phyloP scores from a whole-genome alignment of 2,797 vertebrate genomes.

The Halcyon smyrnensis region DNA sequence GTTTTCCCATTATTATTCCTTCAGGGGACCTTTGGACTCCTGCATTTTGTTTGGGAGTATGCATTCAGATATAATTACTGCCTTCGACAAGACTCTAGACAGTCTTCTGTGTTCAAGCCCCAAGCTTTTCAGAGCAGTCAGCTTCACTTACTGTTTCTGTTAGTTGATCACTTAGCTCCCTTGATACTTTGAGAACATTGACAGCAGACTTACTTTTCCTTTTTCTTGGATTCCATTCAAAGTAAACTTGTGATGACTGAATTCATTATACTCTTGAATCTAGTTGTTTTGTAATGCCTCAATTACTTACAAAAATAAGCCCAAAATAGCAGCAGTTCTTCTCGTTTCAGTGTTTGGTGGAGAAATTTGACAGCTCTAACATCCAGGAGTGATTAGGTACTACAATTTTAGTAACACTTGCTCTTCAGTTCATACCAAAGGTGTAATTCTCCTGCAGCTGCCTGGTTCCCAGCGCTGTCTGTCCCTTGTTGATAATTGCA shows the following conservation, averaged over 20 bases:
- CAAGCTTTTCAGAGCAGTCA: not conserved
- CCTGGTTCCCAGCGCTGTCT: not conserved
- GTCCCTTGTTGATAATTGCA: not conserved
- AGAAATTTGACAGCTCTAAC: not conserved
- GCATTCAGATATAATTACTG: not conserved
- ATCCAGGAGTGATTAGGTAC: not conserved
- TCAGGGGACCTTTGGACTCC: not conserved
- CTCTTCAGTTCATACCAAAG: not conserved
- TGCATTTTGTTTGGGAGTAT: not conserved
- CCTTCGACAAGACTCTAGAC: not conserved
- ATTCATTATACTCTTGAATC: not conserved
- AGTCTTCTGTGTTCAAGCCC: not conserved
- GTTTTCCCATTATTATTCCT: not conserved
- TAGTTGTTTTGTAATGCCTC: not conserved
- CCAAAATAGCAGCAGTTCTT: not conserved
- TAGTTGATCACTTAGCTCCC: not conserved
- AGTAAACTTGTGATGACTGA: not conserved
- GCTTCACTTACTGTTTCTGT: not conserved
- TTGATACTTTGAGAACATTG: not conserved
- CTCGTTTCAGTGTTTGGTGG: not conserved
- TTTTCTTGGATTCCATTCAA: not conserved
- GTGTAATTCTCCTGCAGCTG: slow-evolving; percentile 1
- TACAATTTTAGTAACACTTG: slow-evolving; percentile 6
- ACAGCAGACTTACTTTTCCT: not conserved
- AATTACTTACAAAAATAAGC: not conserved